Evolutionary conservation across 1,140 invertebrate species (phyloP), one percentile per base, ranked within the genome.

Genomic region (Aphidius gifuensis): DNA sequence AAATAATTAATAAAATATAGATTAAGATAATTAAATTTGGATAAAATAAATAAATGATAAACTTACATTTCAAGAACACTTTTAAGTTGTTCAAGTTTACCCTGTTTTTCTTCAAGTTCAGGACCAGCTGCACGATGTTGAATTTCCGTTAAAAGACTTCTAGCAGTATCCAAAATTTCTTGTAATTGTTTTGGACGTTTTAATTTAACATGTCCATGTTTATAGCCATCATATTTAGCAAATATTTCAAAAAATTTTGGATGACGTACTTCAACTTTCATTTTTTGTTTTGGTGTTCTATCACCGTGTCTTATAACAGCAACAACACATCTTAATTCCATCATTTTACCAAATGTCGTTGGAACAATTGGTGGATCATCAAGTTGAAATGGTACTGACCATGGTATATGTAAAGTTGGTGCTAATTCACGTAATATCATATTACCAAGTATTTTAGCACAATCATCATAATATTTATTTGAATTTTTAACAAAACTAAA

Each of bases 401-500:
- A 98, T 1, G 95, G 96, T 69, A 99, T 98, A 73, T 98, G 94
- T 44, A 98, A 81, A 16, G 94, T 95, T 0, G 96, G 96, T 8
- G 96, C 96, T 43, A 98, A 79, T 75, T 96, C 92, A 60, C 96
- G 83, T 23, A 98, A 80, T 53, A 98, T 97, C 88, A 92, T 92
- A 72, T 97, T 96, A 44, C 92, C 94, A 60, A 99, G 81, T 62
- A 99, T 99, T 80, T 97, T 97, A 6, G 97, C 95, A 81, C 96
- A 99, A 76, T 99, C 98, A 79, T 99, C 97, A 76, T 99, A 99
- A 82, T 99, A 99, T 77, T 99, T 99, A 74, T 94, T 96, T 1
- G 97, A 99, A 78, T 98, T 99, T 77, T 99, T 99, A 6, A 99
- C 98, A 82, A 99, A 99, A 76, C 95, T 98, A 80, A 99, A 99